Evolutionary conservation across 2,888 invertebrate genomes (phyloP).

Genomic region (Campaea margaritaria): DNA sequence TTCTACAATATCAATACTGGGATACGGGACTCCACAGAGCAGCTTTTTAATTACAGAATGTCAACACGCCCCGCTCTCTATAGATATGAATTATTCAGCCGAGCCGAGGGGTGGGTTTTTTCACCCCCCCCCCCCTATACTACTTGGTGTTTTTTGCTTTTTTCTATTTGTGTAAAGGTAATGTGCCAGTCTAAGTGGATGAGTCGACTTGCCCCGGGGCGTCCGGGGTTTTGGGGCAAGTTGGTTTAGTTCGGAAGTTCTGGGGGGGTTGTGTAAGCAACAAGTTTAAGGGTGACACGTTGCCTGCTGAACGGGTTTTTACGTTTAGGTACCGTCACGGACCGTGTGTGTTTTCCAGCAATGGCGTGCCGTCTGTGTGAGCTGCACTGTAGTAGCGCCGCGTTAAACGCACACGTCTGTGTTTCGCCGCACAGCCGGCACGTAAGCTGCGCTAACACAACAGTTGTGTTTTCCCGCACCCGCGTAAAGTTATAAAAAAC

Average conservation of each 20-base stretch:
- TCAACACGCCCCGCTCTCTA: constrained; percentile 59
- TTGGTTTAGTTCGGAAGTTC: neutral
- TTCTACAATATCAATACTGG: constrained; percentile 55
- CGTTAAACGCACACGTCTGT: too few relatives aligned
- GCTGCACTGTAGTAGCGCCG: too few relatives aligned
- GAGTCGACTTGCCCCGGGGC: constrained; percentile 19
- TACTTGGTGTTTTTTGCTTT: constrained; percentile 19
- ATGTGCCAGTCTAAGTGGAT: constrained; percentile 39
- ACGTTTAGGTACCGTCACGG: too few relatives aligned
- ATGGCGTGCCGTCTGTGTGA: too few relatives aligned
- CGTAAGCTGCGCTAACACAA: too few relatives aligned
- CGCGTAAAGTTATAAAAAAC: too few relatives aligned
- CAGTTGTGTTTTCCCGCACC: too few relatives aligned
- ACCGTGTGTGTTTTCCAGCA: too few relatives aligned
- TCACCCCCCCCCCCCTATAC: constrained; percentile 19
- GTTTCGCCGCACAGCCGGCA: too few relatives aligned
- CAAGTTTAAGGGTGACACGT: neutral
- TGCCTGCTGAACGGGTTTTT: too few relatives aligned
- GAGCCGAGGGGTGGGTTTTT: constrained; percentile 31
- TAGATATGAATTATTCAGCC: constrained; percentile 71
- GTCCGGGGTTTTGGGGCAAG: neutral
- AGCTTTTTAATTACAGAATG: constrained; percentile 77
- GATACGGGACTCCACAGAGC: constrained; percentile 45
- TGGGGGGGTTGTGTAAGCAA: neutral
- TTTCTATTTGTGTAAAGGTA: constrained; percentile 33